Percentiles rank a stretch among this genome's conserved stretches.
Conservation (phyloP, 2,888 invertebrate species). For the Deilephila elpenor region DNA sequence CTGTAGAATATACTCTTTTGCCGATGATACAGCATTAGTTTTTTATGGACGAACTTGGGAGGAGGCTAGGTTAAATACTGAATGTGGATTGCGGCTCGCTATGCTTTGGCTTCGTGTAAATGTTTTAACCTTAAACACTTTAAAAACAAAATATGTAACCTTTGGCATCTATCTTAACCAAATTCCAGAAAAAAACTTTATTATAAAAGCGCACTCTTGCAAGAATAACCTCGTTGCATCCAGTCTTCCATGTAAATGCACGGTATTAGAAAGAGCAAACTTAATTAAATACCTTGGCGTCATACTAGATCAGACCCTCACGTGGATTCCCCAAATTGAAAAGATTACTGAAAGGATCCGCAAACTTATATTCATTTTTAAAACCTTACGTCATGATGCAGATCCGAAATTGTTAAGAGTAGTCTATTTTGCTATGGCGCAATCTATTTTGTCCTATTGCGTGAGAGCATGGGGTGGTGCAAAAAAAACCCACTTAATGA, state of each 20-base stretch:
- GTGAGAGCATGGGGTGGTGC: too few species aligned
- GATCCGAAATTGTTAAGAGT: neutral
- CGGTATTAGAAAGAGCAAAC: neutral
- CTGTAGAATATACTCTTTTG: conserved; percentile 29
- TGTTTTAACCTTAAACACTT: neutral
- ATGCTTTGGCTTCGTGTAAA: neutral
- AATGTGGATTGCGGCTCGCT: neutral
- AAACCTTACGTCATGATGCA: neutral
- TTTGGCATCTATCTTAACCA: too few species aligned
- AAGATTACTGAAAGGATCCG: neutral
- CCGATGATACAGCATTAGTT: conserved; percentile 34
- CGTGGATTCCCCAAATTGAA: conserved; percentile 7
- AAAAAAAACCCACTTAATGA: too few species aligned
- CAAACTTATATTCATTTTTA: conserved; percentile 2
- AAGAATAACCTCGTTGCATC: neutral
- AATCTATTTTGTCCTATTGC: neutral
- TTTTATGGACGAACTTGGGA: neutral
- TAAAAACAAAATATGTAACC: conserved; percentile 7
- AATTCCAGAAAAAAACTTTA: too few species aligned
- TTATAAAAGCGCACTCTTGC: conserved; percentile 3
- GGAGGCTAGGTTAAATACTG: neutral
- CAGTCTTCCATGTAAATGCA: neutral
- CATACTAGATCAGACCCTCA: neutral
- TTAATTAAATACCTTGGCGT: neutral
- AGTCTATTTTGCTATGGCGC: conserved; percentile 7